A percentile compares a stretch with the other conserved stretches of the same genome.
Conservation (phyloP, 2,113 vertebrate species). For the Coryphaenoides rupestris region DNA sequence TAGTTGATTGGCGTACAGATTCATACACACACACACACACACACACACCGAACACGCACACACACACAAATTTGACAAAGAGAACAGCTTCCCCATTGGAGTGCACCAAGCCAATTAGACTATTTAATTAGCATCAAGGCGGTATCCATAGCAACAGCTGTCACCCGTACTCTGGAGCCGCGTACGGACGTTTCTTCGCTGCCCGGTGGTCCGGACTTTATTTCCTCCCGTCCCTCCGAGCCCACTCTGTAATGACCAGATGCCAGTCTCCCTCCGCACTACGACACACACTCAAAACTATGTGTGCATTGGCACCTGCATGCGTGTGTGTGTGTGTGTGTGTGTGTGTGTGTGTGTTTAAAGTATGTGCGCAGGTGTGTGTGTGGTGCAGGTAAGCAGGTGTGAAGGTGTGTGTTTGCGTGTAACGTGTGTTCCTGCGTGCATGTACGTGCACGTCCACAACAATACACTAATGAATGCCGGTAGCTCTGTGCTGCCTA, state of each 20-base stretch:
- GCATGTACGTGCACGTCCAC: too few relatives aligned
- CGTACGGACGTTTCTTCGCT: background rate
- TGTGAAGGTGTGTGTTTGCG: too few relatives aligned
- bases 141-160: constrained; percentile 1
- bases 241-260: constrained; percentile 2
- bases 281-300: background rate
- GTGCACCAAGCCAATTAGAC: constrained; percentile 4
- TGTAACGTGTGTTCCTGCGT: too few relatives aligned
- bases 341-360: background rate
- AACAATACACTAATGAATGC: too few relatives aligned
- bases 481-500: too few relatives aligned
- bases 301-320: constrained; percentile 7
- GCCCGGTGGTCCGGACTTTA: background rate
- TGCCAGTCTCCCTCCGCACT: background rate
- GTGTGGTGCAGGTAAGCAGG: too few relatives aligned
- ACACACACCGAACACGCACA: background rate
- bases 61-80: background rate
- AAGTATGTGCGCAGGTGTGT: background rate
- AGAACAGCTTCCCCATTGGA: background rate
- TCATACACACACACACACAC: background rate
- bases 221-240: background rate
- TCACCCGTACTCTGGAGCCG: background rate
- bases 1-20: too few relatives aligned
- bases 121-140: background rate
- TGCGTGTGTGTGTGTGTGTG: constrained; percentile 11